Evolutionary conservation across 1,140 invertebrate genomes (phyloP).

Genomic region (Nomia melanderi): DNA sequence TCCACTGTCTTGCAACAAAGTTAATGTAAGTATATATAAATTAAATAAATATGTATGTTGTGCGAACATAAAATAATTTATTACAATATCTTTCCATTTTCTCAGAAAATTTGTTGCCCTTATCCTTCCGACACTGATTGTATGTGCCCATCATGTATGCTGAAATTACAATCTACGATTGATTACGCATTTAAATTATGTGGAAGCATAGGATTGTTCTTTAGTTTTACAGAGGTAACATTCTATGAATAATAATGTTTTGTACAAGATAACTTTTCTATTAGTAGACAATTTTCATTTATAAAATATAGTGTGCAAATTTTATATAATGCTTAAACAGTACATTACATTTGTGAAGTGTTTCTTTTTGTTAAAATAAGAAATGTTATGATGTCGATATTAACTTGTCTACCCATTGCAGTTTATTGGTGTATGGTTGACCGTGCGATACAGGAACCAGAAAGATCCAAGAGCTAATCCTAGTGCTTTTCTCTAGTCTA

Average conservation of each 20-base stretch:
- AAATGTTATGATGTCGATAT: constrained; percentile 35
- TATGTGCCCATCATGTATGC: constrained; percentile 88
- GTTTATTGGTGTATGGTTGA: constrained; percentile 98
- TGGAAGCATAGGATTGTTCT: constrained; percentile 96
- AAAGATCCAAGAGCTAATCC: constrained; percentile 97
- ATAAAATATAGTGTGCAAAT: constrained; percentile 8
- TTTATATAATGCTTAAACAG: constrained; percentile 9
- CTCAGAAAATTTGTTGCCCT: constrained; percentile 80
- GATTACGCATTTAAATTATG: constrained; percentile 93
- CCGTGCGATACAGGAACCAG: constrained; percentile 97
- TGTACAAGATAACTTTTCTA: background rate
- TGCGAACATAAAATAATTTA: background rate
- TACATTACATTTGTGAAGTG: constrained; percentile 33
- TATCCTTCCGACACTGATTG: constrained; percentile 74
- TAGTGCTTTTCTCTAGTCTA: constrained; percentile 95
- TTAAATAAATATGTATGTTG: background rate
- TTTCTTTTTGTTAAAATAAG: constrained; percentile 13
- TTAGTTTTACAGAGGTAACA: constrained; percentile 97
- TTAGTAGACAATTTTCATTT: constrained; percentile 10
- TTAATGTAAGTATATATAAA: constrained; percentile 79
- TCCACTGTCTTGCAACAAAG: constrained; percentile 82
- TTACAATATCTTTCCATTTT: constrained; percentile 26
- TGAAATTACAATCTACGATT: constrained; percentile 89
- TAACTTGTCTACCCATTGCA: constrained; percentile 83
- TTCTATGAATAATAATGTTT: constrained; percentile 6